These are phyloP conservation scores for Portunus trituberculatus DNA, from an alignment of 1,140 invertebrate genomes.

Conservation along the genomic window DNA sequence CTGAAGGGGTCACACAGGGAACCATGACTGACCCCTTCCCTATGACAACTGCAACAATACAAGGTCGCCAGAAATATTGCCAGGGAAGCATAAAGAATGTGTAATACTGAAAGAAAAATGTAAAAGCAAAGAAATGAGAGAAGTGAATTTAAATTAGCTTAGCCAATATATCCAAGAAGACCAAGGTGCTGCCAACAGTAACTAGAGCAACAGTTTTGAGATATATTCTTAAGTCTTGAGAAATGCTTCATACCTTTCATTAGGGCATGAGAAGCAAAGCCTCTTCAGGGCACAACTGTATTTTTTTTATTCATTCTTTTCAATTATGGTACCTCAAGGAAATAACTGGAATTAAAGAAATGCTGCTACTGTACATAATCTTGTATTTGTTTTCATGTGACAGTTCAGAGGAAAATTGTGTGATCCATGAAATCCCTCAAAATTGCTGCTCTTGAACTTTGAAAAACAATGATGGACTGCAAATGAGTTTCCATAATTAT, in stretches of 20 bases:
- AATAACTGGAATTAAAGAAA: background rate
- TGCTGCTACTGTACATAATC: background rate
- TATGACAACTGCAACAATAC: background rate
- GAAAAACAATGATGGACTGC: constrained; percentile 62
- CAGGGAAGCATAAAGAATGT: background rate
- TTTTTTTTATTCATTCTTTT: background rate
- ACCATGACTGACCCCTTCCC: background rate
- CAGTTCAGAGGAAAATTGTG: constrained; percentile 3
- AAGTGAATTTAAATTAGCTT: background rate
- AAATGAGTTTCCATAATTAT: constrained; percentile 76
- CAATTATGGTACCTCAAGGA: background rate
- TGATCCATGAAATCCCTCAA: constrained; percentile 37
- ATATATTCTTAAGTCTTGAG: constrained; percentile 25
- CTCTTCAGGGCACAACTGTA: background rate
- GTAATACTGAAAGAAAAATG: background rate
- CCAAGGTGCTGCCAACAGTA: constrained; percentile 51
- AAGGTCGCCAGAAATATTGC: background rate
- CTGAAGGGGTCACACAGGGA: background rate
- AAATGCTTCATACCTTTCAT: background rate
- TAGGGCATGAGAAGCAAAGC: background rate
- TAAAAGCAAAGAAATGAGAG: background rate
- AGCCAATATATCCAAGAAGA: constrained; percentile 68
- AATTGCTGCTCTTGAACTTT: constrained; percentile 65
- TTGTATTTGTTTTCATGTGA: background rate
- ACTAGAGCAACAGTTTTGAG: constrained; percentile 64